Conservation (phyloP, 2,888 invertebrate species). For the Morpho achilles region DNA sequence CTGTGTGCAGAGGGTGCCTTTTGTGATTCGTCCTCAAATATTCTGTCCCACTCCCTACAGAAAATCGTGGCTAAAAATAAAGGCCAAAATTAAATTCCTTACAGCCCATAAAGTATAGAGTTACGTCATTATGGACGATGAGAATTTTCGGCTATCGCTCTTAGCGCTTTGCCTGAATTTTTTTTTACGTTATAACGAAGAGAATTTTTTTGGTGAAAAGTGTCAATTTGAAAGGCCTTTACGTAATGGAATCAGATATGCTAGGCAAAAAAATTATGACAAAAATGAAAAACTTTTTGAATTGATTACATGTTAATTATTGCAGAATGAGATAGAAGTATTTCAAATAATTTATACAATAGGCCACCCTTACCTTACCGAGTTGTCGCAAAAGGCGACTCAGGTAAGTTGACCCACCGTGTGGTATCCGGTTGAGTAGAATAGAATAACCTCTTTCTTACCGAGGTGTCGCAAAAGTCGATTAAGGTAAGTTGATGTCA, state of each 20-base stretch:
- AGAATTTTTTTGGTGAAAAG: constrained; percentile 22
- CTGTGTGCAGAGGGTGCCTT: constrained; percentile 1
- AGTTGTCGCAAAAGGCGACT: too few relatives aligned
- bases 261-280: not conserved
- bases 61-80: constrained; percentile 40
- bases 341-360: too few relatives aligned
- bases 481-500: too few relatives aligned
- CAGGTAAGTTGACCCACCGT: too few relatives aligned
- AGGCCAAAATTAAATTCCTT: constrained; percentile 69
- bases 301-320: too few relatives aligned
- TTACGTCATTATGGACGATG: constrained; percentile 65
- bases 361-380: too few relatives aligned
- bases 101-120: constrained; percentile 67
- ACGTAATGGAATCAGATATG: constrained; percentile 18
- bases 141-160: constrained; percentile 39
- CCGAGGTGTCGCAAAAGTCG: too few relatives aligned
- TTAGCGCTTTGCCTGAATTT: constrained; percentile 19
- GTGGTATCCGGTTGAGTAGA: too few relatives aligned
- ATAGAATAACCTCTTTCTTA: too few relatives aligned
- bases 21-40: constrained; percentile 17
- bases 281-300: not conserved
- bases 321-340: too few relatives aligned
- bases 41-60: constrained; percentile 14
- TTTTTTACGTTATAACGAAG: constrained; percentile 9
- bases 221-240: constrained; percentile 24